Percentiles rank a stretch among this genome's conserved stretches.
These are phyloP conservation scores for Syngnathoides biaculeatus DNA, from an alignment of 2,113 vertebrate genomes.

Conservation along the genomic window DNA sequence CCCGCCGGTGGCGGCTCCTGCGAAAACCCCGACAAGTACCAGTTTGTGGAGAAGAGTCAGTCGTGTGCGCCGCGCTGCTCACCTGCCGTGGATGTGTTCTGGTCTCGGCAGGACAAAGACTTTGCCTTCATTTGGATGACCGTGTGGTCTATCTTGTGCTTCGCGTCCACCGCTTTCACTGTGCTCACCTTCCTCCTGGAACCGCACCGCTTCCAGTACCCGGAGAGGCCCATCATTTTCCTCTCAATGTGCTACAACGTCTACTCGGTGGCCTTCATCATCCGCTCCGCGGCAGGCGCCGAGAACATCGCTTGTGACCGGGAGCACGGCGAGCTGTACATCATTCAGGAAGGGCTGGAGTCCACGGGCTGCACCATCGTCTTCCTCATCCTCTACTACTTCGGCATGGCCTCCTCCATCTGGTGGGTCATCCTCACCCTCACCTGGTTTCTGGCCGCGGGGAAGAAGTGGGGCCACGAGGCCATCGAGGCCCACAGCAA, in stretches of 20 bases:
- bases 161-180: constrained; percentile 93
- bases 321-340: constrained; percentile 86
- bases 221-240: constrained; percentile 96
- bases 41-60: constrained; percentile 90
- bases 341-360: constrained; percentile 95
- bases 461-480: constrained; percentile 98
- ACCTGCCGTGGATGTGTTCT: constrained; percentile 88
- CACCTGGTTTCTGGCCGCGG: constrained; percentile 96
- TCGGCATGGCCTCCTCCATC: constrained; percentile 95
- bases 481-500: constrained; percentile 96
- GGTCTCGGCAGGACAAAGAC: constrained; percentile 92
- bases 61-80: constrained; percentile 89
- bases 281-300: constrained; percentile 86
- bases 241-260: constrained; percentile 98
- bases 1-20: constrained; percentile 71
- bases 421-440: constrained; percentile 98
- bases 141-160: constrained; percentile 92
- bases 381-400: constrained; percentile 97
- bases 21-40: constrained; percentile 90
- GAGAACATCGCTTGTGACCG: constrained; percentile 95
- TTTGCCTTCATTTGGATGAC: constrained; percentile 98
- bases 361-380: constrained; percentile 95
- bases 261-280: constrained; percentile 94
- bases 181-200: constrained; percentile 96
- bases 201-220: constrained; percentile 96